Base-by-base conservation (phyloP, 2,113 vertebrate genomes). In the Ancistrus triradiatus region DNA sequence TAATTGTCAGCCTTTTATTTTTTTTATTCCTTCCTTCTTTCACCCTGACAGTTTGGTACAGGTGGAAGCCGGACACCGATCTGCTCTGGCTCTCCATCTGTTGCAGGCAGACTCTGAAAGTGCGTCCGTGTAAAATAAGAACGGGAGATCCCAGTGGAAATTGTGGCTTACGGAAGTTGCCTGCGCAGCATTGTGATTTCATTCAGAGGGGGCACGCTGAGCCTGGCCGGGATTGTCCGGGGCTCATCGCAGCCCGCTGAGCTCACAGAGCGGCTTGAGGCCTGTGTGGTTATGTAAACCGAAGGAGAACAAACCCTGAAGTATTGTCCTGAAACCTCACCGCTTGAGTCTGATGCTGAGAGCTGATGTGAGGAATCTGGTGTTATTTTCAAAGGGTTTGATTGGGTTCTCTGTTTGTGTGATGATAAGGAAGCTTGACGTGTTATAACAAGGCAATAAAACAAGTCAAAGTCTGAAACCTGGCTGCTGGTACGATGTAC, bases 151-250 rank as follows among this genome's bases (percentile, higher is more conserved):
- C 74, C 71, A 37, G 50, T 70, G 72, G 75, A 77, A 70, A 69
- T 63, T 69, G 75, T 73, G 63, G 60, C 74, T 72, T 51, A 33
- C 73, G 68, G 66, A 79, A 65, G 80, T 77, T 83, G 77, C 13
- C 19, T 66, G 82, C 78, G 73, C 82, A 85, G 80, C 76, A 62
- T 81, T 79, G 77, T 81, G 77, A 80, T 80, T 84, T 83, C 72
- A 83, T 84, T 79, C 68, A 80, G 74, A 68, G 77, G 68, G 72
- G 65, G 81, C n/a, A n/a, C n/a, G n/a, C n/a, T 62, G 69, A 33
- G 67, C 72, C 58, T 60, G 67, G 59, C 73, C 76, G 68, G 79
- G 72, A 84, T 86, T 84, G 84, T 86, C 85, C 80, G 78, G n/a
- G 78, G 75, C 80, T 84, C 78, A 73, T 71, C 71, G 58, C 72